Evolutionary conservation across 2,888 invertebrate species (phyloP).

Genomic region (Falcaria lacertinaria): DNA sequence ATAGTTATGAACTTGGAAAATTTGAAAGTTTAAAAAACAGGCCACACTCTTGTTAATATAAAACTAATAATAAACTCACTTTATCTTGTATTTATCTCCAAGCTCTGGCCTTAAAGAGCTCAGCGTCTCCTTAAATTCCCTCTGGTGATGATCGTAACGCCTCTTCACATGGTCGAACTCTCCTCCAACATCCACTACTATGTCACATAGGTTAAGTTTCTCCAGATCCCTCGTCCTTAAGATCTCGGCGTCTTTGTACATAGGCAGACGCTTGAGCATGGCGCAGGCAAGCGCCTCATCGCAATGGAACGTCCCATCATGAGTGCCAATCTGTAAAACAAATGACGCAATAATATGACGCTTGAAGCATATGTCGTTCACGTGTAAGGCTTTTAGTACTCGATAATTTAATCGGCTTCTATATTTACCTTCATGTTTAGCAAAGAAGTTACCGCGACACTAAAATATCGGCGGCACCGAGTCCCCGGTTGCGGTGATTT

Average conservation of each 20-base stretch:
- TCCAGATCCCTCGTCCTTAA: slow-evolving; percentile 82
- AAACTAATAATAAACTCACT: slow-evolving; percentile 37
- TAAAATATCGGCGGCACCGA: not conserved
- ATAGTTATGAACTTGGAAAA: too few species aligned
- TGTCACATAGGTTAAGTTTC: slow-evolving; percentile 89
- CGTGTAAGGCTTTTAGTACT: too few species aligned
- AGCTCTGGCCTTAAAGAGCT: slow-evolving; percentile 82
- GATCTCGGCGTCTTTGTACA: slow-evolving; percentile 90
- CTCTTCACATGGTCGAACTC: slow-evolving; percentile 87
- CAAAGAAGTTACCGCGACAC: not conserved
- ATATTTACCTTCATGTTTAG: slow-evolving; percentile 17
- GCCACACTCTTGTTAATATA: not conserved
- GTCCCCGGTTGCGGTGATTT: not conserved
- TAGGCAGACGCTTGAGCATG: slow-evolving; percentile 90
- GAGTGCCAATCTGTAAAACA: slow-evolving; percentile 82
- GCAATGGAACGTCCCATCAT: slow-evolving; percentile 93
- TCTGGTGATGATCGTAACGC: slow-evolving; percentile 97
- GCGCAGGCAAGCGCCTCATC: slow-evolving; percentile 97
- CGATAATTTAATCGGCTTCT: too few species aligned
- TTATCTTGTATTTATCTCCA: slow-evolving; percentile 80
- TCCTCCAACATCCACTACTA: slow-evolving; percentile 97
- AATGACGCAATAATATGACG: too few species aligned
- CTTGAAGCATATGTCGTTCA: too few species aligned
- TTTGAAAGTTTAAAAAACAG: not conserved
- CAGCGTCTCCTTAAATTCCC: slow-evolving; percentile 84